Conservation (phyloP, 2,797 vertebrate genomes). For the Adrianichthys oophorus region DNA sequence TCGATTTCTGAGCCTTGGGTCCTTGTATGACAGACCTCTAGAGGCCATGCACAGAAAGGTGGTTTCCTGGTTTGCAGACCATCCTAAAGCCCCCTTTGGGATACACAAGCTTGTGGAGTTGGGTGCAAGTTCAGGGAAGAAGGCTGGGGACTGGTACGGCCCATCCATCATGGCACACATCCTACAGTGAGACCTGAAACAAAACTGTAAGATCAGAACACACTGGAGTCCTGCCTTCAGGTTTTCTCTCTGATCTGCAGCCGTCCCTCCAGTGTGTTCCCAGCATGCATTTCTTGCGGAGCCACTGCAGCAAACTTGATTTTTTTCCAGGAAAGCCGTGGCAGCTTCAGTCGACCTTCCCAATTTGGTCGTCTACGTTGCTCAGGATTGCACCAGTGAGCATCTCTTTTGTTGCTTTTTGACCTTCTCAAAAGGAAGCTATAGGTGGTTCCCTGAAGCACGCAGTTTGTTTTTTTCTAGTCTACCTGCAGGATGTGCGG, state of each 20-base stretch:
- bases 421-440: neutral
- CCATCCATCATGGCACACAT: slow-evolving; percentile 88
- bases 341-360: slow-evolving; percentile 65
- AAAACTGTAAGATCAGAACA: no score
- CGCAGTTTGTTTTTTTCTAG: slow-evolving; percentile 51
- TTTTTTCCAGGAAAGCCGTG: slow-evolving; percentile 83
- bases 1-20: slow-evolving; percentile 66
- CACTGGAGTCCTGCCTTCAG: no score
- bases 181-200: slow-evolving; percentile 78
- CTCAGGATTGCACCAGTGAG: slow-evolving; percentile 91
- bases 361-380: slow-evolving; percentile 84
- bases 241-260: no score
- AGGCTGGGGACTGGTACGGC: slow-evolving; percentile 92
- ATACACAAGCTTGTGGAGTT: slow-evolving; percentile 85
- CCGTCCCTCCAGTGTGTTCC: no score
- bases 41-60: slow-evolving; percentile 80
- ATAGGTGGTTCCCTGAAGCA: neutral
- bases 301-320: neutral
- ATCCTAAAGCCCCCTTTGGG: slow-evolving; percentile 80
- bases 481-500: slow-evolving; percentile 86
- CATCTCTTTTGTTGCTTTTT: slow-evolving; percentile 2
- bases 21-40: slow-evolving; percentile 51
- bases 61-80: slow-evolving; percentile 86
- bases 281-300: no score
- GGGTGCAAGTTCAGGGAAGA: slow-evolving; percentile 84